A percentile compares a stretch with the other conserved stretches of the same genome.
These are phyloP conservation scores for Brachionus rubens DNA, from an alignment of 1,140 invertebrate genomes.

Conservation along the genomic window DNA sequence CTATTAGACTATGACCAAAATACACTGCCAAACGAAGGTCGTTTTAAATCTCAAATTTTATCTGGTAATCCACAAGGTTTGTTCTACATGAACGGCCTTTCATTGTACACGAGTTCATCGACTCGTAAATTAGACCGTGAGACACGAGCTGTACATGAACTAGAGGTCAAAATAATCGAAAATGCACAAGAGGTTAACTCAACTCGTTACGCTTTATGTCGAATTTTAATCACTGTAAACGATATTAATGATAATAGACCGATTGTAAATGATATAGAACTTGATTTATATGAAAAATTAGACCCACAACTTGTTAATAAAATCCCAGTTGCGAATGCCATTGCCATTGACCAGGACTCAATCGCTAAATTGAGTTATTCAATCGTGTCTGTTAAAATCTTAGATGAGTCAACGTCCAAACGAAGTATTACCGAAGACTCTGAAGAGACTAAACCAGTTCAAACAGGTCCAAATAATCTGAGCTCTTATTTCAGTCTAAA, in stretches of 20 bases:
- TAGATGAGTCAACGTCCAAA: not conserved
- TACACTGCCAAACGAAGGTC: not conserved
- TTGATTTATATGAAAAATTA: conserved; percentile 19
- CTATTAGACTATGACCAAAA: conserved; percentile 8
- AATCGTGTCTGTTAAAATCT: conserved; percentile 1
- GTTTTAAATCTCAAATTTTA: not conserved
- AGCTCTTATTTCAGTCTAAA: conserved; percentile 3
- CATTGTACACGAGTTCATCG: not conserved
- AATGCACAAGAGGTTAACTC: not conserved
- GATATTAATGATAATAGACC: conserved; percentile 38
- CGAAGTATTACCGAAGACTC: not conserved
- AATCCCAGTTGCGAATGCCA: conserved; percentile 34
- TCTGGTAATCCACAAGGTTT: conserved; percentile 25
- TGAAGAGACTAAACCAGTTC: not conserved
- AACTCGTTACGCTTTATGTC: conserved; percentile 18
- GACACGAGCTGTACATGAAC: not conserved
- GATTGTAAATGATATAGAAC: conserved; percentile 45
- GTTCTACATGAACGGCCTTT: not conserved
- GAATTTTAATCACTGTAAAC: conserved; percentile 15
- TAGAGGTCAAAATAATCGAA: conserved; percentile 29
- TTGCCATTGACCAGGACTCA: conserved; percentile 25
- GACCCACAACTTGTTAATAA: not conserved
- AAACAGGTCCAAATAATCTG: not conserved
- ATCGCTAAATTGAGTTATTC: conserved; percentile 15
- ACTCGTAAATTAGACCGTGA: conserved; percentile 27